phyloP scores from a whole-genome alignment of 2,113 vertebrate species.

The Poeciliopsis retropinna region DNA sequence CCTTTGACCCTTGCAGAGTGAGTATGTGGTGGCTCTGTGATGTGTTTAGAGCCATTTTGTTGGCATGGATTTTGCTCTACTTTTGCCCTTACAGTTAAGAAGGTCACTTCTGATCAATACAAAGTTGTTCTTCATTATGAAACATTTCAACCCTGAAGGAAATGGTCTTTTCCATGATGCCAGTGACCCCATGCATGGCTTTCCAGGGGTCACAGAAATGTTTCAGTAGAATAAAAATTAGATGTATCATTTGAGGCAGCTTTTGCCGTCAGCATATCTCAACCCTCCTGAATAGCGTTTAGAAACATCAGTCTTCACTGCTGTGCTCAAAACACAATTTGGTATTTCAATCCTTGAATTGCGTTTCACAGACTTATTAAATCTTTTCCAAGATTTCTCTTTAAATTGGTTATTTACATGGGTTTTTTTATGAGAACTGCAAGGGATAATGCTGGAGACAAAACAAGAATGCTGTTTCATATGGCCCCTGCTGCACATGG shows the following conservation, averaged over 20 bases:
- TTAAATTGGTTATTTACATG: background rate
- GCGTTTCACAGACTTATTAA: background rate
- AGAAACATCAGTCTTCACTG: background rate
- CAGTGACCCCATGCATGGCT: background rate
- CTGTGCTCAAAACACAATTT: background rate
- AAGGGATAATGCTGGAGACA: background rate
- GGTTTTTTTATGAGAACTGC: background rate
- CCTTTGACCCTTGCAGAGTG: background rate
- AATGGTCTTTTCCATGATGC: background rate
- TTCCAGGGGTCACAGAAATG: background rate
- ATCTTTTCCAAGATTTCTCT: too few relatives aligned
- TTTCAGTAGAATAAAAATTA: conserved; percentile 1
- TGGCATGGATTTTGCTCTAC: background rate
- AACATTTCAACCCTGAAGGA: conserved; percentile 1
- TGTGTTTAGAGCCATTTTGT: background rate
- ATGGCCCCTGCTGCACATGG: background rate
- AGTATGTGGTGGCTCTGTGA: background rate
- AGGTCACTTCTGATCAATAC: conserved; percentile 7
- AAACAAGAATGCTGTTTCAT: background rate
- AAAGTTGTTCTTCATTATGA: conserved; percentile 9
- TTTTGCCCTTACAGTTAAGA: background rate
- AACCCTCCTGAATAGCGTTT: background rate
- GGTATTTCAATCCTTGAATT: background rate
- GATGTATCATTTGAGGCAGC: background rate
- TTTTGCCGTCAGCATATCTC: background rate